These are phyloP conservation scores for Zosterops hypoxanthus DNA, from an alignment of 2,113 vertebrate species.

Conservation along the genomic window DNA sequence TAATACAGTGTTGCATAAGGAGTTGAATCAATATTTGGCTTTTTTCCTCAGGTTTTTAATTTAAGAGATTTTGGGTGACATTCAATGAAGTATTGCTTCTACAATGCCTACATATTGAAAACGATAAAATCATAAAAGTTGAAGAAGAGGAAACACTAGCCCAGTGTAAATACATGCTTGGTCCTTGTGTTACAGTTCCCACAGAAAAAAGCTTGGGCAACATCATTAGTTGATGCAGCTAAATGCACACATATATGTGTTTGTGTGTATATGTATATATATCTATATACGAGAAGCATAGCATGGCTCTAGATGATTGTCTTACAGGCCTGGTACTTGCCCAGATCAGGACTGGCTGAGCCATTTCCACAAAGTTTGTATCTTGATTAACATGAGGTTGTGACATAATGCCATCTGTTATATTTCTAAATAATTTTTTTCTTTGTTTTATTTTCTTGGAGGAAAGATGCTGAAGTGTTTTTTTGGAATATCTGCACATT, in stretches of 20 bases:
- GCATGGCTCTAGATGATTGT: neutral
- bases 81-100: neutral
- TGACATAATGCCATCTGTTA: neutral
- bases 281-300: neutral
- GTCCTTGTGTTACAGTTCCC: neutral
- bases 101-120: neutral
- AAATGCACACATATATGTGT: neutral
- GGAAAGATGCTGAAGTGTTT: neutral
- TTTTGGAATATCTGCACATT: neutral
- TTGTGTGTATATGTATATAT: neutral
- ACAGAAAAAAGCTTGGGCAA: neutral
- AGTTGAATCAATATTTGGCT: neutral
- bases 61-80: constrained; percentile 20
- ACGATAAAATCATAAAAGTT: neutral
- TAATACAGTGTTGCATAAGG: neutral
- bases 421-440: neutral
- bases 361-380: neutral
- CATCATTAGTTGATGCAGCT: neutral
- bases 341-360: neutral
- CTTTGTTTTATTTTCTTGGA: neutral
- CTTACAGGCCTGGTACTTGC: neutral
- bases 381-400: neutral
- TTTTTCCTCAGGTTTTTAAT: constrained; percentile 5
- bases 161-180: neutral
- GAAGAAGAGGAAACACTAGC: neutral